A percentile compares a stretch with the other conserved stretches of the same genome.
Conservation (phyloP, 2,888 invertebrate species). For the Nomada goodeniana region DNA sequence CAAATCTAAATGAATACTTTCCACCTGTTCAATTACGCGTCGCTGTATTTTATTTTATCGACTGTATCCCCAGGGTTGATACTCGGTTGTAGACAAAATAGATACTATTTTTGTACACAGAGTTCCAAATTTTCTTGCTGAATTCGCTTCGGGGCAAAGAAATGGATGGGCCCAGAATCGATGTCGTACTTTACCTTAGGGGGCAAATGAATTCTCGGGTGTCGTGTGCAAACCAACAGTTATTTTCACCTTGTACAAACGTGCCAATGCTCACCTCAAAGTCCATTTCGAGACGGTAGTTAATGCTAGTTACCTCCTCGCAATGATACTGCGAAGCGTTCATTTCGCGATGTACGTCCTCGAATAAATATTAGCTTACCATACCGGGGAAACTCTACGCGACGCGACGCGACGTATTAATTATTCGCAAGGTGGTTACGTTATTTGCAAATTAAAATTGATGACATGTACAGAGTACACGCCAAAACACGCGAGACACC, state of each 20-base stretch:
- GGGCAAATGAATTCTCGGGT: background rate
- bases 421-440: slow-evolving; percentile 24
- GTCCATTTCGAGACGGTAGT: background rate
- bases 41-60: background rate
- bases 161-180: background rate
- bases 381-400: background rate
- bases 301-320: background rate
- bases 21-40: background rate
- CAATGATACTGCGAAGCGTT: slow-evolving; percentile 6
- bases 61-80: background rate
- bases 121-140: too few relatives aligned
- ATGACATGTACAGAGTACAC: background rate
- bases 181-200: background rate
- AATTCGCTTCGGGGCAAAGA: too few relatives aligned
- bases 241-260: slow-evolving; percentile 8
- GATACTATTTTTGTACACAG: background rate
- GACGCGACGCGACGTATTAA: slow-evolving; percentile 11
- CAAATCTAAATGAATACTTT: background rate
- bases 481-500: too few relatives aligned
- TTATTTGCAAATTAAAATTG: background rate
- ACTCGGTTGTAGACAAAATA: background rate
- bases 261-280: background rate
- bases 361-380: slow-evolving; percentile 12
- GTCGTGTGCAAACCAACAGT: background rate
- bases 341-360: slow-evolving; percentile 9